Base-by-base conservation (phyloP, 2,888 invertebrate genomes). In the Platynereis dumerilii region DNA sequence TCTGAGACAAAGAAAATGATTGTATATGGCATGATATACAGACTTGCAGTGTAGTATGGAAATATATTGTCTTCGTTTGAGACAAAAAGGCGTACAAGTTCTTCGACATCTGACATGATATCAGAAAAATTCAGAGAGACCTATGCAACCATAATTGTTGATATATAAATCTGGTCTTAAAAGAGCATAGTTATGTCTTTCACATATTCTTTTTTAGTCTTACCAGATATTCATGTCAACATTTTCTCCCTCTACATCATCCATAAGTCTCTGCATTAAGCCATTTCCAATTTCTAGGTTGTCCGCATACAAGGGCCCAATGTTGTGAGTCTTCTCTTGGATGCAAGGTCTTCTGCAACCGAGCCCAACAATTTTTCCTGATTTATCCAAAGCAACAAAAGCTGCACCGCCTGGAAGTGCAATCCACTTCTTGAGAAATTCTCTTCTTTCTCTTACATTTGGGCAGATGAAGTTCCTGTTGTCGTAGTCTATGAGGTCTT, bases 231-330 rank as follows among this genome's bases (percentile, higher is more conserved):
- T 22, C 2, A 65, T 56, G n/a, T 34, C 45, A 17, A 61, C 22
- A n/a, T 17, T 48, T n/a, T 62, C 24, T 3, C 66, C 66, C 3
- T 42, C 45, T 12, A 63, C 34, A 22, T 58, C 62, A 10, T 12
- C 26, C 29, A 52, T 62, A 7, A 66, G 24, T 2, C 22, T 10
- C 24, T 58, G 58, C n/a, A 66, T 26, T 39, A 66, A 20, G 42
- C 58, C 62, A 10, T 29, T 22, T 15, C 62, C 66, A 2, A 63
- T 26, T 15, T 52, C 54, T 48, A 54, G n/a, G 12, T 26, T 27
- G 22, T 66, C 66, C 2, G 62, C 66, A 39, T 66, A 66, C 42
- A 66, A 22, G 1, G 66, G 66, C 10, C 66, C 66, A 27, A 63
- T 52, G 2, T 53, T n/a, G 53, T 63, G 58, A 20, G 42, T 12